A percentile compares a stretch with the other conserved stretches of the same genome.
These are phyloP conservation scores for Eurypyga helias DNA, from an alignment of 2,113 vertebrate genomes.

Conservation along the genomic window DNA sequence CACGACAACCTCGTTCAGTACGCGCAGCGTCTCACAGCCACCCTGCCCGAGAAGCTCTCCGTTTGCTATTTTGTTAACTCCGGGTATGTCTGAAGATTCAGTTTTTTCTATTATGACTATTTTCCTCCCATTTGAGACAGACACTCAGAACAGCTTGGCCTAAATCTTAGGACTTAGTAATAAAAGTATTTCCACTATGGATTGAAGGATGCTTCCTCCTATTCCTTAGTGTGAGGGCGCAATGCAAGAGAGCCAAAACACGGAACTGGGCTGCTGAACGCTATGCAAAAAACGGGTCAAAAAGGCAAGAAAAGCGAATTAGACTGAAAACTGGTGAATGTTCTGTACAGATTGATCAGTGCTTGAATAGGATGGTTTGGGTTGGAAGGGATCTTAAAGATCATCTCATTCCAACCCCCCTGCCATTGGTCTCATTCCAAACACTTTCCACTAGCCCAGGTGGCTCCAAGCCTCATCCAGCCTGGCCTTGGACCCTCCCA, in stretches of 20 bases:
- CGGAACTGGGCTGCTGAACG: not conserved
- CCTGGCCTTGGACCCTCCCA: too few relatives aligned
- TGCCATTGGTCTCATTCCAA: too few relatives aligned
- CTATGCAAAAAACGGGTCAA: rapidly evolving
- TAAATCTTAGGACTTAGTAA: not conserved
- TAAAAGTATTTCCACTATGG: not conserved
- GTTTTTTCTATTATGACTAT: not conserved
- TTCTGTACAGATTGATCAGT: not conserved
- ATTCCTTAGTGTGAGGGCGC: not conserved
- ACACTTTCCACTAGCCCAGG: too few relatives aligned
- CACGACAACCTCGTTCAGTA: conserved; percentile 95
- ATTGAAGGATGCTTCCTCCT: not conserved
- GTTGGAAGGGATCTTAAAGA: too few relatives aligned
- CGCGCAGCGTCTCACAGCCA: conserved; percentile 87
- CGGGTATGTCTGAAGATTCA: conserved; percentile 79
- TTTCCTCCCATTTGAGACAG: not conserved
- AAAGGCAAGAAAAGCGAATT: not conserved
- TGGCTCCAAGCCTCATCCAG: too few relatives aligned
- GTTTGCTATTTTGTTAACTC: conserved; percentile 98
- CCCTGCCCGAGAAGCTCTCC: conserved; percentile 86
- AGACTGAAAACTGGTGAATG: not conserved
- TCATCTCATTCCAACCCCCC: too few relatives aligned
- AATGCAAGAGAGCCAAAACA: not conserved
- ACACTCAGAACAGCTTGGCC: not conserved
- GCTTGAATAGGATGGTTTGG: too few relatives aligned